These are phyloP conservation scores for Esox masquinongy DNA, from an alignment of 2,797 vertebrate genomes.

Conservation along the genomic window DNA sequence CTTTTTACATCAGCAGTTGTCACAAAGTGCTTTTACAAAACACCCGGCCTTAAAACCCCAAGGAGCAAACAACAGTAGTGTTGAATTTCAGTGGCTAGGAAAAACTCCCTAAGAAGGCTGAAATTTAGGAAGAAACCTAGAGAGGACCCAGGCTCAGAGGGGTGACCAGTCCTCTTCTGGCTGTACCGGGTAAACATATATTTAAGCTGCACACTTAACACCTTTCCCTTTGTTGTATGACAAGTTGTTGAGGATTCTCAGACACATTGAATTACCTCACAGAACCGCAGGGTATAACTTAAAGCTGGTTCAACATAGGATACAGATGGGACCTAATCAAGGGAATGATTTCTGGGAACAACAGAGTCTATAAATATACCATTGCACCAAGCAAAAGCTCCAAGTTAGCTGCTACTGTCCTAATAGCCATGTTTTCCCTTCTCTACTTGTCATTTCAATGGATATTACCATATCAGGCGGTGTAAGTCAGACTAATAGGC, in stretches of 20 bases:
- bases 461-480: neutral
- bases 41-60: too few relatives aligned
- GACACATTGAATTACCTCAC: neutral
- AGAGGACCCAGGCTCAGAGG: too few relatives aligned
- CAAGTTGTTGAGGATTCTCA: neutral
- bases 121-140: too few relatives aligned
- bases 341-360: neutral
- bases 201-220: neutral
- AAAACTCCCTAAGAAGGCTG: too few relatives aligned
- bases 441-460: neutral
- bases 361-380: constrained; percentile 4
- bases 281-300: neutral
- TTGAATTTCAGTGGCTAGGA: too few relatives aligned
- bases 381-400: neutral
- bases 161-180: too few relatives aligned
- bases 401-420: neutral
- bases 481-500: neutral
- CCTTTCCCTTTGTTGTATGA: neutral
- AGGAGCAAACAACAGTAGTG: too few relatives aligned
- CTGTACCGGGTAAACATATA: too few relatives aligned
- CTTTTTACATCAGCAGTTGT: too few relatives aligned
- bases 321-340: constrained; percentile 5
- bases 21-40: too few relatives aligned
- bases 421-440: constrained; percentile 1
- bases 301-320: neutral